Evolutionary conservation across 2,797 vertebrate genomes (phyloP).

Genomic region (Fundulus diaphanus): DNA sequence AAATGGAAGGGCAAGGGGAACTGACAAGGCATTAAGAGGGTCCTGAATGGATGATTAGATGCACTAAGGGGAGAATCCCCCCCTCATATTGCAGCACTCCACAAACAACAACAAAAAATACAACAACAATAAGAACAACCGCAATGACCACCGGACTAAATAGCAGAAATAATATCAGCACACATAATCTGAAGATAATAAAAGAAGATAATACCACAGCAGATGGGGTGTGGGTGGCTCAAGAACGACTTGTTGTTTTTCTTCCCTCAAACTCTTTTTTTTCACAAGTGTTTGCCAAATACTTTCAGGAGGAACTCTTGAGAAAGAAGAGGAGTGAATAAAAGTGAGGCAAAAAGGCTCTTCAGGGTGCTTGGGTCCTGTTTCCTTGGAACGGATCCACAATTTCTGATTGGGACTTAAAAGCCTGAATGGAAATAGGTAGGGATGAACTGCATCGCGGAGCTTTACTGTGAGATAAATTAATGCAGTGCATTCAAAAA

Average conservation of each 20-base stretch:
- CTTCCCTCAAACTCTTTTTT: slow-evolving; percentile 80
- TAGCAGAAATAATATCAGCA: slow-evolving; percentile 77
- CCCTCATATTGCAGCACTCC: slow-evolving; percentile 75
- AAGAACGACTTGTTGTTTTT: slow-evolving; percentile 85
- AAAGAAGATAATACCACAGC: slow-evolving; percentile 83
- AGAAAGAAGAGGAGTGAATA: slow-evolving; percentile 83
- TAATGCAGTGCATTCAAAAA: slow-evolving; percentile 41
- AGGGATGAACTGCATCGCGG: slow-evolving; percentile 44
- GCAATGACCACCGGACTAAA: slow-evolving; percentile 72
- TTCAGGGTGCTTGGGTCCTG: slow-evolving; percentile 78
- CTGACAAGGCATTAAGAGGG: slow-evolving; percentile 95
- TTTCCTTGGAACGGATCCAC: slow-evolving; percentile 77
- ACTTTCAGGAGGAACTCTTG: slow-evolving; percentile 85
- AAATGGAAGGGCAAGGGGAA: slow-evolving; percentile 95
- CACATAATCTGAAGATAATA: slow-evolving; percentile 80
- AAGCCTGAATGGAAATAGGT: slow-evolving; percentile 73
- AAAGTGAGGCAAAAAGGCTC: slow-evolving; percentile 79
- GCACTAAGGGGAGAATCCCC: slow-evolving; percentile 83
- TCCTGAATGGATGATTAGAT: slow-evolving; percentile 91
- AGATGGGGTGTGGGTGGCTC: slow-evolving; percentile 87
- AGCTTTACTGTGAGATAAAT: slow-evolving; percentile 44
- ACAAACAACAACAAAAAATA: slow-evolving; percentile 73
- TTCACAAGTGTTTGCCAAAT: slow-evolving; percentile 83
- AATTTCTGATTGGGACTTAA: slow-evolving; percentile 67
- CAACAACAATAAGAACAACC: slow-evolving; percentile 76